A percentile compares a stretch with the other conserved stretches of the same genome.
These are phyloP conservation scores for Entosphenus tridentatus DNA, from an alignment of 2,113 vertebrate species.

Conservation along the genomic window DNA sequence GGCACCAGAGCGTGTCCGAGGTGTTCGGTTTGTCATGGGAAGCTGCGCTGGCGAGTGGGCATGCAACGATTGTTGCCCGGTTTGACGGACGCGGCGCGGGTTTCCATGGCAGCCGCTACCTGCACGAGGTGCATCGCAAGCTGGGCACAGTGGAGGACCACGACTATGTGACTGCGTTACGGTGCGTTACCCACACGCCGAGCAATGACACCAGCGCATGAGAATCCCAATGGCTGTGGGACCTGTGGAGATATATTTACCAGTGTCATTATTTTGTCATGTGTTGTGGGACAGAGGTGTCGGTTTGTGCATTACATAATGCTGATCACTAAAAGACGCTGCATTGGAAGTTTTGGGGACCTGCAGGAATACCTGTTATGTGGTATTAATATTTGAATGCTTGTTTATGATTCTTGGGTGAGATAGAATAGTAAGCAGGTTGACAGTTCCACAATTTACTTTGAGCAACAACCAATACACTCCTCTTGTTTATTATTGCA, in stretches of 20 bases:
- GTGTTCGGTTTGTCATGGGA: not conserved
- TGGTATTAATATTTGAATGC: no score
- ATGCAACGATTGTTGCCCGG: conserved; percentile 1
- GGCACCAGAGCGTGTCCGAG: not conserved
- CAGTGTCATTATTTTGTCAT: not conserved
- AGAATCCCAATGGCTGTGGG: not conserved
- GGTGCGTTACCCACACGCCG: not conserved
- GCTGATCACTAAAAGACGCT: no score
- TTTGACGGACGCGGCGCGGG: not conserved
- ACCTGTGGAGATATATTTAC: not conserved
- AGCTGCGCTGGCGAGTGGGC: not conserved
- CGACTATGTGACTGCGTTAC: not conserved
- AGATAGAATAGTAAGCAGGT: no score
- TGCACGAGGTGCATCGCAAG: not conserved
- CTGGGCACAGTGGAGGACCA: not conserved
- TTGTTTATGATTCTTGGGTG: no score
- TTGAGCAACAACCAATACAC: no score
- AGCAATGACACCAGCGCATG: no score
- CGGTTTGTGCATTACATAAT: no score
- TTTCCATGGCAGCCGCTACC: not conserved
- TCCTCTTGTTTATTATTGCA: no score
- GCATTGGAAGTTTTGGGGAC: no score
- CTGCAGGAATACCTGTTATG: no score
- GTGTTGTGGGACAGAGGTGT: not conserved
- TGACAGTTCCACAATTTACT: no score